Evolutionary conservation across 2,113 vertebrate genomes (phyloP), one percentile per base, ranked within the genome.

Genomic region (Forbesichthys agassizii): DNA sequence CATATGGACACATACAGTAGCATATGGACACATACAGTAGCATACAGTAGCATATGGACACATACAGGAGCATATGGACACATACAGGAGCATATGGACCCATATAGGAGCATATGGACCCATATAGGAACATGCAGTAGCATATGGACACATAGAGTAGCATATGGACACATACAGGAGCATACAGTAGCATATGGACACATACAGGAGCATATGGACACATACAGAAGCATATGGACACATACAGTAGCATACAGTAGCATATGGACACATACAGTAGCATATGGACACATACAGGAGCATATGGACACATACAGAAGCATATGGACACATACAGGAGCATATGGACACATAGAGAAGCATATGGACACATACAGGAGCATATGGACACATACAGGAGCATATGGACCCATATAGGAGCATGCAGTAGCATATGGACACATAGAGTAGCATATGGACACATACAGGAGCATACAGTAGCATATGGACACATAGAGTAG

Each of bases 391-490:
- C 61, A 77, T 20, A 20, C 20, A 27, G 27, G 27, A 27, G 51
- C 27, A 1, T 2, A 27, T 2, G 27, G 27, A 27, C 27, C 1
- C 27, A 27, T 2, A 49, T 68, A 52, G 69, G 61, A 48, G 57
- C 27, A 27, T 2, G 3, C 27, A 27, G 2, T 27, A 27, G 27
- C 20, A 20, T 20, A 16, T 16, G 16, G 20, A 20, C 20, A 20
- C 2, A 20, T 20, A 20, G 0, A 69, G 64, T 0, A 48, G 7
- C 20, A 20, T 20, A 20, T 2, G 20, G 20, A 20, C 20, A 20
- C 2, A 16, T 16, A 49, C 69, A 52, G 69, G 61, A 48, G 53
- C 47, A 56, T 27, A 49, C 69, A 52, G 69, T 64, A 48, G 53
- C 47, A 56, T 27, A 27, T 3, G 2, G 27, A 0, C 2, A 2